Percentiles rank a stretch among this genome's conserved stretches.
These are phyloP conservation scores for Kuschelorhynchus macadamiae DNA, from an alignment of 2,888 invertebrate genomes.

Conservation along the genomic window DNA sequence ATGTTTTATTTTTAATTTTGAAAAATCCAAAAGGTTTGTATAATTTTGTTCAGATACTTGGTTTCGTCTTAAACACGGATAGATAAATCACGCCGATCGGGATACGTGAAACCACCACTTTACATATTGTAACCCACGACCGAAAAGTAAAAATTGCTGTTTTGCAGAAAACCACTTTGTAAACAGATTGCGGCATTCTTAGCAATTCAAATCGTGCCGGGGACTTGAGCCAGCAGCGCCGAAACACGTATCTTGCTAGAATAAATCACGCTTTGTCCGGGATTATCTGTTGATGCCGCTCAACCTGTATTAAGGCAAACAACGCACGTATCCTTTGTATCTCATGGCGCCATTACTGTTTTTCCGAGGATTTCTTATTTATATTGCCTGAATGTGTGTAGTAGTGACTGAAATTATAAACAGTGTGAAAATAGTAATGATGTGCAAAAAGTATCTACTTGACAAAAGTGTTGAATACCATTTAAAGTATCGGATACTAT, in stretches of 20 bases:
- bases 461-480: too few species aligned
- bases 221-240: slow-evolving; percentile 23
- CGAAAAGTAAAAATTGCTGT: slow-evolving; percentile 11
- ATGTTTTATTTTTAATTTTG: too few species aligned
- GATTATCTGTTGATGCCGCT: slow-evolving; percentile 31
- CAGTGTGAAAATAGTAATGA: too few species aligned
- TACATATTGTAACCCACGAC: slow-evolving; percentile 2
- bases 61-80: too few species aligned
- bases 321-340: slow-evolving; percentile 11
- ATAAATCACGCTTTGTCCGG: slow-evolving; percentile 41
- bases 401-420: too few species aligned
- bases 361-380: slow-evolving; percentile 1
- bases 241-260: slow-evolving; percentile 25
- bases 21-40: too few species aligned
- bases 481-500: too few species aligned
- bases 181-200: slow-evolving; percentile 38
- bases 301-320: slow-evolving; percentile 14
- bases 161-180: slow-evolving; percentile 30
- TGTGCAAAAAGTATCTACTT: too few species aligned
- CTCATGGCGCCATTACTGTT: neutral
- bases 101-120: too few species aligned
- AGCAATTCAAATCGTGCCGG: slow-evolving; percentile 42
- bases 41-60: too few species aligned
- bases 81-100: too few species aligned
- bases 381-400: neutral